Conservation (phyloP, 1,140 invertebrate species). For the Mycetomoellerius zeteki region DNA sequence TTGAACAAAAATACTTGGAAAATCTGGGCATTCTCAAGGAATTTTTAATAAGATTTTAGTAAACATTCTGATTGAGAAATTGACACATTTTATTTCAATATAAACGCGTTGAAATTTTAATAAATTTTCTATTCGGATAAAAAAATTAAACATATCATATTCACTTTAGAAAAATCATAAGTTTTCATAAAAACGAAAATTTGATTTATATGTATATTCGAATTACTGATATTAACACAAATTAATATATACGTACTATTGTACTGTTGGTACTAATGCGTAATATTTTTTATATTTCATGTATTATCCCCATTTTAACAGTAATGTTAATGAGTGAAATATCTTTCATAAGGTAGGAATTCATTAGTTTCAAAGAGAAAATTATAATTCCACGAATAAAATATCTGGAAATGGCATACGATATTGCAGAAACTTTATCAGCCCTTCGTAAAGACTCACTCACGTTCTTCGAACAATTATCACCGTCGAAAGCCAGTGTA, state of each 20-base stretch:
- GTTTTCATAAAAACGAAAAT: not conserved
- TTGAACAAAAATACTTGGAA: no score
- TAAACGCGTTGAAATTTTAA: not conserved
- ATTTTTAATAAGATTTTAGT: no score
- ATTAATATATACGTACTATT: not conserved
- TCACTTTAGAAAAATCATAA: not conserved
- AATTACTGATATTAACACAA: not conserved
- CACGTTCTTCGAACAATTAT: constrained; percentile 52
- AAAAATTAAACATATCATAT: not conserved
- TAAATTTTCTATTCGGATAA: not conserved
- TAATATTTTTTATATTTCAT: constrained; percentile 22
- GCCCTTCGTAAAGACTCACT: constrained; percentile 7
- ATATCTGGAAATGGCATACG: constrained; percentile 2
- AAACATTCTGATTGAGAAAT: not conserved
- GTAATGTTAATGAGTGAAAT: constrained; percentile 18
- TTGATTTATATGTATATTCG: not conserved
- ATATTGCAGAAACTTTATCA: constrained; percentile 24
- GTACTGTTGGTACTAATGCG: not conserved
- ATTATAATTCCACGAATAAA: constrained; percentile 27
- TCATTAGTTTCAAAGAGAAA: constrained; percentile 2
- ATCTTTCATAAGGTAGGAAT: not conserved
- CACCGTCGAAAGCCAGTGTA: constrained; percentile 27
- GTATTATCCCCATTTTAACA: constrained; percentile 3
- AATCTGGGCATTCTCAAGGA: no score
- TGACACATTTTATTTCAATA: constrained; percentile 2